Conservation (phyloP, 2,113 vertebrate species). For the Furnarius figulus region DNA sequence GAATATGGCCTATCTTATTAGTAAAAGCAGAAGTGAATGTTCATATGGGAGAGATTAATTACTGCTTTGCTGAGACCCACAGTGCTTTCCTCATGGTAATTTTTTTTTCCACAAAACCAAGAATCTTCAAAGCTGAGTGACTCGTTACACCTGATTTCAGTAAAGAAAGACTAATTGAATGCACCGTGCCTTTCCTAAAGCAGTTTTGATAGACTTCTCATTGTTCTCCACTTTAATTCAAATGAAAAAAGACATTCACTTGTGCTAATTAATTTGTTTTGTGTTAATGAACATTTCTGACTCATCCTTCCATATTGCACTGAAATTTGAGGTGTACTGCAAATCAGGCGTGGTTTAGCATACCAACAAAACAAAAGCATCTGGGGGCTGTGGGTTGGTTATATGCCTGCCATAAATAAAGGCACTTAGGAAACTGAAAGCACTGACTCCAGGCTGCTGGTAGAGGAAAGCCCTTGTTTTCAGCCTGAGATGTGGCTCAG, state of each 20-base stretch:
- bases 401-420: not conserved
- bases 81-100: not conserved
- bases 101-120: not conserved
- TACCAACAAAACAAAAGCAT: not conserved
- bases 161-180: not conserved
- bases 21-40: not conserved
- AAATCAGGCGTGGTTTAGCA: not conserved
- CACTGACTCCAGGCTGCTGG: not conserved
- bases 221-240: not conserved
- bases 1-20: not conserved
- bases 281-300: not conserved
- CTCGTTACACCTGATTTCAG: not conserved
- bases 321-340: not conserved
- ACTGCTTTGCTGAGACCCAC: not conserved
- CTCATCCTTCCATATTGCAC: not conserved
- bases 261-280: conserved; percentile 15
- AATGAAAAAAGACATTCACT: not conserved
- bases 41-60: not conserved
- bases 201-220: not conserved
- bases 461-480: not conserved
- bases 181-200: not conserved
- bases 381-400: not conserved
- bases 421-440: not conserved
- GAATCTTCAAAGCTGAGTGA: not conserved
- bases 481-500: not conserved